phyloP scores from a whole-genome alignment of 2,888 invertebrate species.

The Drosophila austrosaltans region DNA sequence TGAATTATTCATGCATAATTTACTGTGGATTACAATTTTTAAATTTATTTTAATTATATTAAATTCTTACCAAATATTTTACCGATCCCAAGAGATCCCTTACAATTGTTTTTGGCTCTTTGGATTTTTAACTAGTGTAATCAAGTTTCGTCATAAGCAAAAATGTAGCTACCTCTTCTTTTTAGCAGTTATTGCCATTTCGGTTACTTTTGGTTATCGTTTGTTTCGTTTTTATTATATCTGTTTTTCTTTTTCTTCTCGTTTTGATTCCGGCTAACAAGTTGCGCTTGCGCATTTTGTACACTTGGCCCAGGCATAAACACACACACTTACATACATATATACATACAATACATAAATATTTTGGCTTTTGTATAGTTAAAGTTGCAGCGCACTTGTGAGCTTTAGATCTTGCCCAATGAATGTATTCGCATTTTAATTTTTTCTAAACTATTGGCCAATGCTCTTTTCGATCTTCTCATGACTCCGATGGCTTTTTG shows the following conservation, averaged over 20 bases:
- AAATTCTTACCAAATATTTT: conserved; percentile 23
- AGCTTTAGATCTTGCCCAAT: conserved; percentile 55
- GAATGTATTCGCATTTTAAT: conserved; percentile 70
- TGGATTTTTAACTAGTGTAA: conserved; percentile 26
- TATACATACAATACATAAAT: background rate
- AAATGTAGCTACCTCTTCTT: conserved; percentile 25
- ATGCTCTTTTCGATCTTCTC: conserved; percentile 52
- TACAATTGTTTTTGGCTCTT: background rate
- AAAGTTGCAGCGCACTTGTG: conserved; percentile 30
- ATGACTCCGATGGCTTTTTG: conserved; percentile 45
- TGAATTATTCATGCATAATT: too few species aligned
- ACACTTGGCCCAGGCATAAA: conserved; percentile 35
- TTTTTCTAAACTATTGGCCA: conserved; percentile 75
- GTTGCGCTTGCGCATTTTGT: conserved; percentile 45
- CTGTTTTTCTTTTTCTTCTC: conserved; percentile 5
- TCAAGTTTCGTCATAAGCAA: conserved; percentile 23
- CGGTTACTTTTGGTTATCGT: conserved; percentile 21
- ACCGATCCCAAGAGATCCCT: background rate
- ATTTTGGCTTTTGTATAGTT: conserved; percentile 8
- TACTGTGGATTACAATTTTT: too few species aligned
- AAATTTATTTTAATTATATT: too few species aligned
- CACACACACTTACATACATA: background rate
- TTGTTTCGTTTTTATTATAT: conserved; percentile 25
- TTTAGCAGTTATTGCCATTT: conserved; percentile 40
- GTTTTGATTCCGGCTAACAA: conserved; percentile 60